Base-by-base conservation (phyloP, 2,888 invertebrate genomes). In the Limenitis camilla region DNA sequence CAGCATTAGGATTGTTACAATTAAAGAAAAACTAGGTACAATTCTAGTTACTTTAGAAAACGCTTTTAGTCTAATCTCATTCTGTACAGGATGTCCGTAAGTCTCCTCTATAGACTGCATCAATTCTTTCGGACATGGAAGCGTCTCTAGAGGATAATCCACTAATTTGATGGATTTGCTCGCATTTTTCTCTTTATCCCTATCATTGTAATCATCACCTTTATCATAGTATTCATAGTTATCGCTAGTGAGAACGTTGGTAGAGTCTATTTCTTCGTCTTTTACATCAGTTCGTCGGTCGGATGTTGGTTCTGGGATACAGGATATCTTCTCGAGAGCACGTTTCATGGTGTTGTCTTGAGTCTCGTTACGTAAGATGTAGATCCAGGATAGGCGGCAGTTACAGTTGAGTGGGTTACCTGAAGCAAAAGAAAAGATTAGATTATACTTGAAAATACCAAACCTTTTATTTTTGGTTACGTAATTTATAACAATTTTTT, bases 321-420 rank as follows among this genome's bases (percentile, higher is more conserved):
- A 95, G 53, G 91, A 91, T 69, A 94, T 85, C 74, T 92, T 91
- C 68, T 93, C 93, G 50, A 95, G 88, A 42, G 91, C 90, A 65
- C 90, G 89, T 66, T 88, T 90, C 63, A 94, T 86, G 61, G 90
- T 89, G 61, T 79, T 81, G 79, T 92, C 93, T 75, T 90, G 90
- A 58, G 94, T 94, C 69, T 93, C 93, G 80, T 93, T 92, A 61
- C 91, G 89, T 61, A 95, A 83, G 50, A 89, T 88, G 87, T 92
- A 92, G 76, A 95, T 90, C 95, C 95, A 95, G 45, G 91, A 90
- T 55, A 95, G 89, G 52, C 93, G 93, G 78, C 95, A 95, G 86
- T 95, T 94, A 84, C 95, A 95, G 77, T 90, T 90, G 81, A 95
- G 91, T 70, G 91, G 92, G 88, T 95, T 95, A 76, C 93, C 95